Base-by-base conservation (phyloP, 2,888 invertebrate genomes). In the Tipula helvola region DNA sequence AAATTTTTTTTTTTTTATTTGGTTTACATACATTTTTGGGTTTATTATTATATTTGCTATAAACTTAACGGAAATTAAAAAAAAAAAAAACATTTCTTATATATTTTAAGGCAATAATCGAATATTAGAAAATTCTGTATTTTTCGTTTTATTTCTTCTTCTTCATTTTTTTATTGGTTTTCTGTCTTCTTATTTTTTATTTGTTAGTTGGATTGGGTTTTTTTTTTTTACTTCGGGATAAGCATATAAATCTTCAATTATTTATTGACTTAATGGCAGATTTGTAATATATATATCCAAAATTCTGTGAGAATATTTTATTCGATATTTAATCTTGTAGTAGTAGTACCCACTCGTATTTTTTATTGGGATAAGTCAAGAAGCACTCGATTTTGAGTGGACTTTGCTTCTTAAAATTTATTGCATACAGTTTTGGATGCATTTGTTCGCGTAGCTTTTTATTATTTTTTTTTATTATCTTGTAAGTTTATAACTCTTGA, bases 31-130 rank as follows among this genome's bases (percentile, higher is more conserved):
- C 7, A 39, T 71, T 71, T 71, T 71, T 71, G 71, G 71, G 71
- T 71, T 71, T 71, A 71, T 71, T 71, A 71, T 71, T 71, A 71
- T 28, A 28, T 71, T 71, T 71, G 71, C 71, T 71, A 71, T 71
- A 71, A 71, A 71, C 71, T 71, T 71, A 71, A 71, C 71, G 71
- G 71, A 71, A 71, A 71, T 71, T 71, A 71, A 71, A 71, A 71
- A 71, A 52, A 12, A 44, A 44, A 44, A 28, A 28, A 28, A 28
- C 28, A 47, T 12, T 52, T 71, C 71, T 71, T 71, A 71, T 71
- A 28, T 71, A 71, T 71, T 71, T 71, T 71, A 71, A 71, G 71
- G 71, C 71, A 71, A 71, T 71, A 71, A 71, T 71, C 71, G 71
- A 71, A 71, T 71, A 71, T 71, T 71, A 71, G 71, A 71, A 71